Percentiles rank a stretch among this genome's conserved stretches.
These are phyloP conservation scores for Rattus norvegicus DNA, from an alignment of 2,113 vertebrate genomes.

Conservation along the genomic window DNA sequence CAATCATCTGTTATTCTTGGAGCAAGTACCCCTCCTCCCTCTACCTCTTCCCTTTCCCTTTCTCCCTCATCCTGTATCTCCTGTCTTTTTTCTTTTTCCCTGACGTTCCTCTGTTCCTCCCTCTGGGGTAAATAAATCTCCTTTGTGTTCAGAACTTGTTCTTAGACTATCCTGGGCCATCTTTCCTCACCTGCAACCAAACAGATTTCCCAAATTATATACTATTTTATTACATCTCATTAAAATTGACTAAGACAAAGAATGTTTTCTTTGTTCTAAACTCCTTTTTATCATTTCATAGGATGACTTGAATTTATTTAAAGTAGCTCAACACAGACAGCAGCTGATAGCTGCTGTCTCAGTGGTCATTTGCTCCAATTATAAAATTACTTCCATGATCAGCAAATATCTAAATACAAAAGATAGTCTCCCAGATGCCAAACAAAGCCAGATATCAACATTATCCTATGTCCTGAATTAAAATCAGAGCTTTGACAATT, in stretches of 20 bases:
- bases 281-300: not conserved
- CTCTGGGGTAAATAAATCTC: not conserved
- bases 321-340: not conserved
- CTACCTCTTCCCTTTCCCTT: not conserved
- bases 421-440: not conserved
- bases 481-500: not conserved
- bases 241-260: not conserved
- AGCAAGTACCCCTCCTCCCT: not conserved
- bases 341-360: not conserved
- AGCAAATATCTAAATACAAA: not conserved
- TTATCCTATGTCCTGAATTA: not conserved
- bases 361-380: not conserved
- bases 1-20: not conserved
- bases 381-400: not conserved
- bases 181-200: not conserved
- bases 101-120: not conserved
- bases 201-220: not conserved
- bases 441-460: not conserved
- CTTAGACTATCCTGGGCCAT: not conserved
- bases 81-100: not conserved
- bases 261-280: not conserved
- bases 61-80: not conserved
- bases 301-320: not conserved
- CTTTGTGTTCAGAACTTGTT: not conserved
- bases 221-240: not conserved